Evolutionary conservation across 2,113 vertebrate genomes (phyloP).

Genomic region (Australoheros scitulus): DNA sequence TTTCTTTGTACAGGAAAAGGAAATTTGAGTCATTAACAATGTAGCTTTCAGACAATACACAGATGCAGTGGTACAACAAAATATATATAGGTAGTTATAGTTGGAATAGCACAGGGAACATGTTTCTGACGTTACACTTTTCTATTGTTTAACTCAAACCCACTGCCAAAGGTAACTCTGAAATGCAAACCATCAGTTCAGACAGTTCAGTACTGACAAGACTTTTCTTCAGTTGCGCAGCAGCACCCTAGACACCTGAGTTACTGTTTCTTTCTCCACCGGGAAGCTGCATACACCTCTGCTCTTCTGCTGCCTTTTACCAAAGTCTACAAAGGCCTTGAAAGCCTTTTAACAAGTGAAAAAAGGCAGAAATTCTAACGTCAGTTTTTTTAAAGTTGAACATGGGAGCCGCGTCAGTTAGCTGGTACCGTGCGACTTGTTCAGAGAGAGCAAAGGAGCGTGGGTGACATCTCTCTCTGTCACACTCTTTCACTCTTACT

Average conservation of each 20-base stretch:
- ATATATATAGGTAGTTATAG: background rate
- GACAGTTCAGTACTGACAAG: constrained; percentile 50
- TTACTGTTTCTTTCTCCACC: constrained; percentile 42
- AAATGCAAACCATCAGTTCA: constrained; percentile 54
- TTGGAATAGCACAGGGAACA: constrained; percentile 9
- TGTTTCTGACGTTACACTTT: constrained; percentile 1
- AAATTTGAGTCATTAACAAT: background rate
- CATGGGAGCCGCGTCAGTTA: constrained; percentile 65
- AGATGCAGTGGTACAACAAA: background rate
- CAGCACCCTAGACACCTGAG: constrained; percentile 44
- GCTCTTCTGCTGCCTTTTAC: constrained; percentile 63
- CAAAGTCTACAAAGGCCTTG: constrained; percentile 77
- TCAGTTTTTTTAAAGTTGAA: constrained; percentile 48
- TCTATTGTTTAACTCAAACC: constrained; percentile 27
- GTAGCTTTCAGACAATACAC: background rate
- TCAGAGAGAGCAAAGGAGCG: constrained; percentile 65
- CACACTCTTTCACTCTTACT: constrained; percentile 64
- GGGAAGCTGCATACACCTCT: constrained; percentile 63
- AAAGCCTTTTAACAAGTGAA: constrained; percentile 77
- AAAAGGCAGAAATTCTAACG: constrained; percentile 48
- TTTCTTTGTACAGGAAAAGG: background rate
- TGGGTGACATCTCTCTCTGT: constrained; percentile 71
- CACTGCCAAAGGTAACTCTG: constrained; percentile 11
- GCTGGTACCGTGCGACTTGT: constrained; percentile 55
- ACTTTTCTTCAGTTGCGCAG: constrained; percentile 43